Base-by-base conservation (phyloP, 2,113 vertebrate species). In the Etia nguti region DNA sequence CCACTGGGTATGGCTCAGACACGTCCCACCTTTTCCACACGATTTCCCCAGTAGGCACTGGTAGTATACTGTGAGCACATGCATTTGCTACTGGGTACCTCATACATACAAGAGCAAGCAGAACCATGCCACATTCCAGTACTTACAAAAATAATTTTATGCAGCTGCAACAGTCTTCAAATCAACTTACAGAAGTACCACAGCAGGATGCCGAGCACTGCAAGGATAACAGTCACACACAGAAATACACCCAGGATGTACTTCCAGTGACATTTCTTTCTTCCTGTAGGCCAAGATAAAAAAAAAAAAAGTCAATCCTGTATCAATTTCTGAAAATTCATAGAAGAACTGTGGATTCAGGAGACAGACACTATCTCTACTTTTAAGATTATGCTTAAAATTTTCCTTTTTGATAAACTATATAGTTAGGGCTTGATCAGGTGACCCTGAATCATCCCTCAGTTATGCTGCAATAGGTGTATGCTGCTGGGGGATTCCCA, bases 151-250 rank as follows among this genome's bases (percentile, higher is more conserved):
- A 50, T 3, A 0, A 3, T 2, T 8, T 68, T 2, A 68, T 11
- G 16, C 12, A 50, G 20, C 8, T 18, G 6, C 68, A 31, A 26
- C 31, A 4, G n/a, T 70, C n/a, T 48, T 43, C 10, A 22, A 48
- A 22, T 59, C 5, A 70, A 94, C 96, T 93, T 89, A 97, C 95
- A 48, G 85, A 95, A 96, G 88, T 95, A 96, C 96, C 96, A 96
- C 55, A 96, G 34, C 86, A 96, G 34, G 36, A 88, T 1, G 11
- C 34, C 88, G 1, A 16, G 8, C 10, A 90, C 29, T 2, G 12
- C 88, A 79, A 95, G 54, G 29, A 94, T 0, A 1, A 93, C 5
- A 22, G 93, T 6, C 15, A 87, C 31, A 43, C 41, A 56, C 50
- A 92, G 2, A 9, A 82, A 24, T 2, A 1, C 38, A 54, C 73